These are phyloP conservation scores for Luscinia luscinia DNA, from an alignment of 2,797 vertebrate species.

Conservation along the genomic window DNA sequence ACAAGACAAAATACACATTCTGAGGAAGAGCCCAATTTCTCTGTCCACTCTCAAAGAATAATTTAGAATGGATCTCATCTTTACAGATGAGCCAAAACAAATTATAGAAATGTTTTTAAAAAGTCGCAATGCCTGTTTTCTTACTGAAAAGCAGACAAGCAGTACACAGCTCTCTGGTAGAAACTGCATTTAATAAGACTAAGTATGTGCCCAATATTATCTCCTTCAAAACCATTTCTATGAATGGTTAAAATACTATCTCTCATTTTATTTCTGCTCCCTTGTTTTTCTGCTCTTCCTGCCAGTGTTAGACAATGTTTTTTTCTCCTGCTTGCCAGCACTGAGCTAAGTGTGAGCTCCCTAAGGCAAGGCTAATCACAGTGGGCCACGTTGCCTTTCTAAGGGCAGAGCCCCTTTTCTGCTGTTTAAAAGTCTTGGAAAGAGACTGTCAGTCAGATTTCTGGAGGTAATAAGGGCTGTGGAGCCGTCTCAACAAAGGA, in stretches of 20 bases:
- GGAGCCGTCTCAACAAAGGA: not conserved
- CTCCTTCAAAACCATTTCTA: not conserved
- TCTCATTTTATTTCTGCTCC: not conserved
- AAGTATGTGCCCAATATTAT: not conserved
- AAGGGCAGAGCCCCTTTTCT: not conserved
- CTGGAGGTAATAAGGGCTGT: not conserved
- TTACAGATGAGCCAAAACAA: not conserved
- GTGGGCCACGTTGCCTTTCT: not conserved
- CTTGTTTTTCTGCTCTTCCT: not conserved
- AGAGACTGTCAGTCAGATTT: not conserved
- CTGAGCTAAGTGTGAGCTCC: not conserved
- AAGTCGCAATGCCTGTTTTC: not conserved
- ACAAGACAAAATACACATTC: not conserved
- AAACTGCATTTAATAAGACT: not conserved
- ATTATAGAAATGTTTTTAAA: not conserved
- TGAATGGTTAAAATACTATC: not conserved
- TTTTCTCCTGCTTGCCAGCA: not conserved
- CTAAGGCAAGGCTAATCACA: not conserved
- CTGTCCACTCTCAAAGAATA: not conserved
- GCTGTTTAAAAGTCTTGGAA: not conserved
- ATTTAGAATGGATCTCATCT: not conserved
- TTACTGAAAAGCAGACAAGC: not conserved
- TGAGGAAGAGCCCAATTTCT: not conserved
- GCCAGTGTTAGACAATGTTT: not conserved
- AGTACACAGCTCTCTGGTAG: not conserved